Conservation (phyloP, 1,140 invertebrate genomes). For the Pseudomyrmex cubaensis region DNA sequence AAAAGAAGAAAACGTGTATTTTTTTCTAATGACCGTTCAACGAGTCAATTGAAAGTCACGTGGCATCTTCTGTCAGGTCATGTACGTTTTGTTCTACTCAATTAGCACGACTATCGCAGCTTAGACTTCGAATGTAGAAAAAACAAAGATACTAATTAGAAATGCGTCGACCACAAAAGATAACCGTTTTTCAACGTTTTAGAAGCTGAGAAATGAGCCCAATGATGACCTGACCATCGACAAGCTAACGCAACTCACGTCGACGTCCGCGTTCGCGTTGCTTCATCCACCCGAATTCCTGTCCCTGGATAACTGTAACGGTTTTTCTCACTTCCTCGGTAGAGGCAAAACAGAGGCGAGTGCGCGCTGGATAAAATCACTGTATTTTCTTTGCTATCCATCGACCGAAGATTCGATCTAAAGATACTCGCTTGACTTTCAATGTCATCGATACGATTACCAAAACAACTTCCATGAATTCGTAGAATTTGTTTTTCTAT, state of each 20-base stretch:
- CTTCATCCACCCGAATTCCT: constrained; percentile 70
- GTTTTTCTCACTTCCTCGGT: constrained; percentile 70
- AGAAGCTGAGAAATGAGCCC: constrained; percentile 50
- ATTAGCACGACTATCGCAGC: constrained; percentile 1
- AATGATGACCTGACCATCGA: constrained; percentile 65
- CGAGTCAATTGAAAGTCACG: neutral
- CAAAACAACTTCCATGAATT: neutral
- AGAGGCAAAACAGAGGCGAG: constrained; percentile 43
- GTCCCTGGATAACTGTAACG: constrained; percentile 69
- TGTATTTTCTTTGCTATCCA: constrained; percentile 34
- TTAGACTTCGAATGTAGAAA: neutral
- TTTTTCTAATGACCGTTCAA: neutral
- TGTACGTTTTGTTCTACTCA: neutral
- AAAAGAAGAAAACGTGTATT: neutral
- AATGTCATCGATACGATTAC: neutral
- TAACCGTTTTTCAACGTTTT: constrained; percentile 59
- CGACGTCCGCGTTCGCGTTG: constrained; percentile 37
- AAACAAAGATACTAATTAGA: constrained; percentile 29
- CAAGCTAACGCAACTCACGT: constrained; percentile 55
- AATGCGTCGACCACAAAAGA: constrained; percentile 16
- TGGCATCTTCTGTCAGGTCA: neutral
- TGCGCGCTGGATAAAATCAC: constrained; percentile 54
- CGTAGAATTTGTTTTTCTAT: no score
- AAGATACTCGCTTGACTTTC: neutral
- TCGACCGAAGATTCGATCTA: neutral